Base-by-base conservation (phyloP, 2,797 vertebrate species). In the Rhabdomys pumilio region DNA sequence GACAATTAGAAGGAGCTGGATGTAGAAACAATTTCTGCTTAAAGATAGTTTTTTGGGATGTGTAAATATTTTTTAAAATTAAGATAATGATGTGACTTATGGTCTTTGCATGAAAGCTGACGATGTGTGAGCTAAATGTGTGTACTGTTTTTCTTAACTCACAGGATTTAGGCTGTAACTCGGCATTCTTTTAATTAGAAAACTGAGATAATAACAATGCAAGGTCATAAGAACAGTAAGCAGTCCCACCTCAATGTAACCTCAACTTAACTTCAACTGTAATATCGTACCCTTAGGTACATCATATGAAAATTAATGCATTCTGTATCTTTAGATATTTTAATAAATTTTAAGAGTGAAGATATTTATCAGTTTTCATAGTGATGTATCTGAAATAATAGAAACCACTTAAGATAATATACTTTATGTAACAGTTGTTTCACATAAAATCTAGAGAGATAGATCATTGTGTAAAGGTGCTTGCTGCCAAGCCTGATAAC, bases 11-110 rank as follows among this genome's bases (percentile, higher is more conserved):
- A 82, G 75, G 17, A 92, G 10, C 69, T 87, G 19, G 17, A 91
- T 81, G 55, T 55, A 90, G 55, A 55, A 93, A 1, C 9, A 91
- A 92, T 73, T 96, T 96, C 69, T 93, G 7, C n/a, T 94, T 90
- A 26, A 81, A 77, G 80, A 89, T 92, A 83, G 3, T 76, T 76
- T 90, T 77, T 29, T 7, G 11, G 19, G 63, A 83, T 29, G 1
- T 50, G 0, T n/a, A 93, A 82, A 80, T 93, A 65, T 88, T 94
- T 82, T 0, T 83, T 72, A 75, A 76, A 79, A 88, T 84, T 47
- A 89, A 84, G 50, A 47, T 81, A 69, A 31, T 50, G 53, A 17
- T 41, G n/a, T 63, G 50, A 94, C 65, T 93, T 75, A 11, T 22
- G 72, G 5, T 83, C 3, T 89, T 75, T n/a, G 69, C 38, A 4